phyloP scores from a whole-genome alignment of 35 echinoderm and acorn worm species.

The Acanthaster planci region DNA sequence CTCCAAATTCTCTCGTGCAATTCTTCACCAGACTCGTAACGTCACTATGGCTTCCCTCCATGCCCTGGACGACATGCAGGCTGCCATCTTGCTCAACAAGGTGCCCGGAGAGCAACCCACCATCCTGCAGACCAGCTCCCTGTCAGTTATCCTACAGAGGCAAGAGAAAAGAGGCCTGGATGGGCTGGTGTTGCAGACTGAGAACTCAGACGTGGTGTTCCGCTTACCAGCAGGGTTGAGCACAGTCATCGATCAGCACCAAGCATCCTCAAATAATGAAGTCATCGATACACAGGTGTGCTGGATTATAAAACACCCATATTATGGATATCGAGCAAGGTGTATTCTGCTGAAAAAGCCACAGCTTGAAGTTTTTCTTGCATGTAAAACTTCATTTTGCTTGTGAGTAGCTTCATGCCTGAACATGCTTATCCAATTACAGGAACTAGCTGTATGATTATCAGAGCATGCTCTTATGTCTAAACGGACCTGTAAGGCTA shows the following conservation, averaged over 20 bases:
- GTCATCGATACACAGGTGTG: constrained; percentile 70
- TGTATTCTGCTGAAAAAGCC: too few relatives aligned
- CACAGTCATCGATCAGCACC: constrained; percentile 5
- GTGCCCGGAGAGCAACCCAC: constrained; percentile 70
- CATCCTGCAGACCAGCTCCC: constrained; percentile 43
- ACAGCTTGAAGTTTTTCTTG: too few relatives aligned
- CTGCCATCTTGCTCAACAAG: constrained; percentile 71
- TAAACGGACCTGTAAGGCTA: too few relatives aligned
- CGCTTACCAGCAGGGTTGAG: constrained; percentile 52
- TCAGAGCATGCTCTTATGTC: too few relatives aligned
- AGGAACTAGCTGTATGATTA: too few relatives aligned
- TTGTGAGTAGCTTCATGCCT: too few relatives aligned
- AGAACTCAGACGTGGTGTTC: constrained; percentile 36
- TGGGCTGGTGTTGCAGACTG: constrained; percentile 37
- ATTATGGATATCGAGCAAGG: too few relatives aligned
- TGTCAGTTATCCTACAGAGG: constrained; percentile 58
- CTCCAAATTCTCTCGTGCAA: neutral
- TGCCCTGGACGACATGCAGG: constrained; percentile 58
- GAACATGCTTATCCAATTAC: too few relatives aligned
- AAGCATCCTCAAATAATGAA: constrained; percentile 36
- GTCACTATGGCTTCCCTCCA: constrained; percentile 66
- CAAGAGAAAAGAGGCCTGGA: constrained; percentile 78
- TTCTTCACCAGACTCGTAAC: constrained; percentile 62
- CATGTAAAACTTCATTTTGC: too few relatives aligned
- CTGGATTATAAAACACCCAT: too few relatives aligned